Evolutionary conservation across 2,797 vertebrate species (phyloP).

Genomic region (Platyrinchus mystaceus): DNA sequence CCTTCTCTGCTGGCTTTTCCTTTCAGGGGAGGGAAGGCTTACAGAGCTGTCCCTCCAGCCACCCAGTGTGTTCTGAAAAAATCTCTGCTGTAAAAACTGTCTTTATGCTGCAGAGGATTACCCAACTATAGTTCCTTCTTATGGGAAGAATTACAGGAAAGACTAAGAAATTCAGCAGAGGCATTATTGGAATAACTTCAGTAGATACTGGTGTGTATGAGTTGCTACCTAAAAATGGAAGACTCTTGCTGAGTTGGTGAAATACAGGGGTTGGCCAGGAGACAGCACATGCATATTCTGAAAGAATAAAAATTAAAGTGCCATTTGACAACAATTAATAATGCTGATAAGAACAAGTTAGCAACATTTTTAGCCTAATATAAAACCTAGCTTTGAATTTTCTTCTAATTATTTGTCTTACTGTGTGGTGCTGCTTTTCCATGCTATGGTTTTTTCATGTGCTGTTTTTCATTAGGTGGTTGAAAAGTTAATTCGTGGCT

Average conservation of each 20-base stretch:
- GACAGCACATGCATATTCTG: not conserved
- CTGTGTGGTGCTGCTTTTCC: not conserved
- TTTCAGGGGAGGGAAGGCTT: not conserved
- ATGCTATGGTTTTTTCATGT: not conserved
- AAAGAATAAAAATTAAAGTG: not conserved
- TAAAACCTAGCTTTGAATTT: not conserved
- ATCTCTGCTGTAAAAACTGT: not conserved
- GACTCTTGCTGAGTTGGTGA: not conserved
- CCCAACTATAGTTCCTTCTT: not conserved
- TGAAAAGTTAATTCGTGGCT: constrained; percentile 86
- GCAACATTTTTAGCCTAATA: not conserved
- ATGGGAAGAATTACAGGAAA: not conserved
- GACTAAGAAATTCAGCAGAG: not conserved
- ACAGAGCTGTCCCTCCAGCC: not conserved
- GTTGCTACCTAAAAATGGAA: not conserved
- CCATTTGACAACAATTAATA: not conserved
- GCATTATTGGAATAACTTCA: not conserved
- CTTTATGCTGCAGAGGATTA: not conserved
- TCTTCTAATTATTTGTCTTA: not conserved
- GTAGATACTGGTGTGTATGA: not conserved
- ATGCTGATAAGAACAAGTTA: not conserved
- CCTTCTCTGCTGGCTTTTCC: not conserved
- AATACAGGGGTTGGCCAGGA: not conserved
- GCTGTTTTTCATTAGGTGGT: constrained; percentile 79
- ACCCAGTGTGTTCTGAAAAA: not conserved